A percentile compares a stretch with the other conserved stretches of the same genome.
These are phyloP conservation scores for Eledona agricola DNA, from an alignment of 2,888 invertebrate species.

Conservation along the genomic window DNA sequence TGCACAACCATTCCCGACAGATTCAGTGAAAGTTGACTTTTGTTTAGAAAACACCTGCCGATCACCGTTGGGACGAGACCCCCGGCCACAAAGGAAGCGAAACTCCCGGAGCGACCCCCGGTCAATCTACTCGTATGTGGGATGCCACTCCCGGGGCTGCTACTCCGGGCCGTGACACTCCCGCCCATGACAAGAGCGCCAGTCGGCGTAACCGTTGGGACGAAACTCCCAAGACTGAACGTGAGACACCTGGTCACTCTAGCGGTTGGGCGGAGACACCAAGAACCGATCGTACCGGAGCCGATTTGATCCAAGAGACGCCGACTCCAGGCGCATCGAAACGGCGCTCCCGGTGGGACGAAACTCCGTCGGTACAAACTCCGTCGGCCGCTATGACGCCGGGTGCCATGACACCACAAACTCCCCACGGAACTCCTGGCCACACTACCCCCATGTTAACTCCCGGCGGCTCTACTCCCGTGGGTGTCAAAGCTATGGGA, in stretches of 20 bases:
- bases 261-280: conserved; percentile 99
- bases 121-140: conserved; percentile 90
- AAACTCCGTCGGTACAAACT: conserved; percentile 83
- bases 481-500: conserved; percentile 96
- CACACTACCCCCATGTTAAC: conserved; percentile 74
- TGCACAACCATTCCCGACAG: too few species aligned
- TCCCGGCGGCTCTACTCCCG: conserved; percentile 85
- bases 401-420: conserved; percentile 71
- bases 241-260: conserved; percentile 93
- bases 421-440: conserved; percentile 74
- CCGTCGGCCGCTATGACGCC: conserved; percentile 68
- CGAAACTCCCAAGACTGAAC: conserved; percentile 97
- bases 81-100: conserved; percentile 84
- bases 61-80: conserved; percentile 93
- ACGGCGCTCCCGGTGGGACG: conserved; percentile 96
- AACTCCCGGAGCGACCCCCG: conserved; percentile 93
- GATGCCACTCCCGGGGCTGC: conserved; percentile 96
- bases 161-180: conserved; percentile 86
- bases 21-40: conserved; percentile 17
- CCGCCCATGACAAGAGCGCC: conserved; percentile 75
- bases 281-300: conserved; percentile 84
- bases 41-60: conserved; percentile 75
- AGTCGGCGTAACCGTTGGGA: conserved; percentile 97
- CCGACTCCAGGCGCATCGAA: conserved; percentile 96
- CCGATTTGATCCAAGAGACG: conserved; percentile 76